Evolutionary conservation across 2,797 vertebrate species (phyloP).

Genomic region (Pipistrellus pygmaeus): DNA sequence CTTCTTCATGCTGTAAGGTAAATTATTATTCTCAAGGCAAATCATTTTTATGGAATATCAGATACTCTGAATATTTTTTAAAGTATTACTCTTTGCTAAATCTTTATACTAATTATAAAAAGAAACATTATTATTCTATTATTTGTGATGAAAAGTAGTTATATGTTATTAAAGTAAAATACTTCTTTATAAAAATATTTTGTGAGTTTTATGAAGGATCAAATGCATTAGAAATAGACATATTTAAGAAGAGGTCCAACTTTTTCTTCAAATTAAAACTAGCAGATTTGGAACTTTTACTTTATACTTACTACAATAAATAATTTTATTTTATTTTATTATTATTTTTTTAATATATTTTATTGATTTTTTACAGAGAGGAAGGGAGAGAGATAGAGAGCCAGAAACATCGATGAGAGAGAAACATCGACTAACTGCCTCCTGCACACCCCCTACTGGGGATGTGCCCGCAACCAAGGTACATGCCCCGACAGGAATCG

Average conservation of each 20-base stretch:
- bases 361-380: too few relatives aligned
- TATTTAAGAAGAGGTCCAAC: not conserved
- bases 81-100: not conserved
- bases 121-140: not conserved
- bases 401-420: too few relatives aligned
- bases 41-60: not conserved
- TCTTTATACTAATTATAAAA: not conserved
- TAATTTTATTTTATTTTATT: not conserved
- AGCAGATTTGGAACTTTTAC: not conserved
- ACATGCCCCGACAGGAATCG: too few relatives aligned
- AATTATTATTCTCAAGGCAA: not conserved
- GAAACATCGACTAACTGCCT: too few relatives aligned
- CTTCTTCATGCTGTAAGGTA: not conserved
- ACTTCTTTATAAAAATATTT: not conserved
- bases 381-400: too few relatives aligned
- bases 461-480: too few relatives aligned
- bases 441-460: too few relatives aligned
- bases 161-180: not conserved
- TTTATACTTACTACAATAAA: not conserved
- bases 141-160: not conserved
- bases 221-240: not conserved
- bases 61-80: not conserved
- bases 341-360: too few relatives aligned
- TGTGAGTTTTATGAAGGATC: not conserved
- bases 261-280: slow-evolving; percentile 9